Evolutionary conservation across 2,888 invertebrate genomes (phyloP).

Genomic region (Lycia hirtaria): DNA sequence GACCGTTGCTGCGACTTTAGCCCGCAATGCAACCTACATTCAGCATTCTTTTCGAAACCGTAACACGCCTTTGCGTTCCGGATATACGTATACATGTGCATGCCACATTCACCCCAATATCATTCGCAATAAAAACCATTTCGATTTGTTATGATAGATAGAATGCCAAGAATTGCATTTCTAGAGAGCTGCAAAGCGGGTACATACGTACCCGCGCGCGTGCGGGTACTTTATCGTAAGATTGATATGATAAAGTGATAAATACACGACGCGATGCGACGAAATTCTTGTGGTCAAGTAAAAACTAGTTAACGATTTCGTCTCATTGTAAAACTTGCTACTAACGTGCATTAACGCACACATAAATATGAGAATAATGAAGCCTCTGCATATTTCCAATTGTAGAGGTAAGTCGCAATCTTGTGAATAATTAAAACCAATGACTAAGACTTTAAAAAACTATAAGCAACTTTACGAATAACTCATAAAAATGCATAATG

Average conservation of each 20-base stretch:
- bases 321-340: neutral
- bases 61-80: conserved; percentile 83
- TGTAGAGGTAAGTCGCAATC: neutral
- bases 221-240: too few species aligned
- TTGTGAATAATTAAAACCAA: conserved; percentile 1
- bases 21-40: conserved; percentile 83
- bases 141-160: conserved; percentile 60
- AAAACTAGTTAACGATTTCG: neutral
- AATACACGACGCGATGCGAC: conserved; percentile 28
- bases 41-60: conserved; percentile 85
- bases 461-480: neutral
- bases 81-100: conserved; percentile 66
- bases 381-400: neutral
- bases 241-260: conserved; percentile 67
- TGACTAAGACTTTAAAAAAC: conserved; percentile 7
- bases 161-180: conserved; percentile 73
- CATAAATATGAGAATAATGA: neutral
- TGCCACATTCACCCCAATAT: conserved; percentile 73
- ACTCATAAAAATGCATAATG: conserved; percentile 25
- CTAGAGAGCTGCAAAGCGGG: conserved; percentile 76
- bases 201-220: conserved; percentile 60
- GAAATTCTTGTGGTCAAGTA: neutral
- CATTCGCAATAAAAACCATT: conserved; percentile 71
- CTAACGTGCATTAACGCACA: neutral
- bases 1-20: conserved; percentile 62